These are phyloP conservation scores for Umimayanthus kanabou DNA, from an alignment of 92 coral and sea anemone species.

Conservation along the genomic window DNA sequence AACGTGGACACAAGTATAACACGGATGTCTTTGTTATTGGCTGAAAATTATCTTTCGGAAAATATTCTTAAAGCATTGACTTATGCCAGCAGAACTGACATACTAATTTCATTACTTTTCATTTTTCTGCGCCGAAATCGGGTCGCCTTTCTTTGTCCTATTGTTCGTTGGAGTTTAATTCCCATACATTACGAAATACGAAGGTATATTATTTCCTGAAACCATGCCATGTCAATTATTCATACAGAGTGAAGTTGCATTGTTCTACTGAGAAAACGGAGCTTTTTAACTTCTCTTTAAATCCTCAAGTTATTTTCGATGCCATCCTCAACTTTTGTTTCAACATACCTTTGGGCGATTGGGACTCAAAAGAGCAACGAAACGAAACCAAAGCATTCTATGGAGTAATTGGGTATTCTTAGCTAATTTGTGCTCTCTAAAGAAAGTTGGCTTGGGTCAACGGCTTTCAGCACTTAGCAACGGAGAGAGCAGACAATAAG, in stretches of 20 bases:
- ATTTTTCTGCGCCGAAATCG: not conserved
- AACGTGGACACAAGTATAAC: constrained; percentile 34
- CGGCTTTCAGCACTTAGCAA: constrained; percentile 48
- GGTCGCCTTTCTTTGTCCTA: not conserved
- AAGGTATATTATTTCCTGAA: constrained; percentile 72
- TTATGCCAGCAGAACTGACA: not conserved
- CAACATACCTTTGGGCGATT: not conserved
- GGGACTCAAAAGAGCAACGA: not conserved
- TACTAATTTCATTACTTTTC: not conserved
- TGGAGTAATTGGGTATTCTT: not conserved
- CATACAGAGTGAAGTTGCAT: constrained; percentile 58
- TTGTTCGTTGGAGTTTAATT: constrained; percentile 40
- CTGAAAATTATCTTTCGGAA: not conserved
- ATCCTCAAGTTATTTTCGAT: not conserved
- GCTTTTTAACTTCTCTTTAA: constrained; percentile 21
- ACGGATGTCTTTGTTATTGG: not conserved
- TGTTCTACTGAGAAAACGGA: constrained; percentile 19
- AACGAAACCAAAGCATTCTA: constrained; percentile 2
- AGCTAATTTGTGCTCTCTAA: constrained; percentile 21
- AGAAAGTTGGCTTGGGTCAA: constrained; percentile 6
- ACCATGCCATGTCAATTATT: constrained; percentile 94
- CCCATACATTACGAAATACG: constrained; percentile 38
- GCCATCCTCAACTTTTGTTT: not conserved
- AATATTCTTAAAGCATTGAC: constrained; percentile 1
- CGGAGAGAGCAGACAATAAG: constrained; percentile 26